Percentiles rank a stretch among this genome's conserved stretches.
These are phyloP conservation scores for Stratiomys singularior DNA, from an alignment of 2,888 invertebrate genomes.

Conservation along the genomic window DNA sequence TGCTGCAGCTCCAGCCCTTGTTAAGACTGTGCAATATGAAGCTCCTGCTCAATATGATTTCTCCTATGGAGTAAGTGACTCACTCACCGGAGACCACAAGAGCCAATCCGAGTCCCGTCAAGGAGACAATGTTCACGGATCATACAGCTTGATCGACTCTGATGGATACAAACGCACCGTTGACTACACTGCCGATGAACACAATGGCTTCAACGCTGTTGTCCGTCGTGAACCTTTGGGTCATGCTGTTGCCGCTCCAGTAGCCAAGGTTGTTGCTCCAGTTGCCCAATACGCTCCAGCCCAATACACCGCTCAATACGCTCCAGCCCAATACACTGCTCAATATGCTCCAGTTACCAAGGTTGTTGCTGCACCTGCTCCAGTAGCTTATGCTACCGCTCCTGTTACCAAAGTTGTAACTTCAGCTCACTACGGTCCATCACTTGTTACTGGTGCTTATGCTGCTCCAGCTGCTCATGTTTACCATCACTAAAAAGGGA, in stretches of 20 bases:
- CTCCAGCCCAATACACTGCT: constrained; percentile 17
- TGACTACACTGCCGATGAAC: constrained; percentile 64
- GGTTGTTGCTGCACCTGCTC: neutral
- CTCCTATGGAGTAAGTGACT: constrained; percentile 66
- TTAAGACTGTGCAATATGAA: constrained; percentile 56
- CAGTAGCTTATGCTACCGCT: neutral
- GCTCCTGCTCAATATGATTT: constrained; percentile 65
- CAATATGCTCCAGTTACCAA: constrained; percentile 38
- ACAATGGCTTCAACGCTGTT: constrained; percentile 45
- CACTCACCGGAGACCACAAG: constrained; percentile 63
- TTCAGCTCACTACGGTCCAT: constrained; percentile 19
- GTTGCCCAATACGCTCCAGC: constrained; percentile 31
- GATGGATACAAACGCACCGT: constrained; percentile 65
- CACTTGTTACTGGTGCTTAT: constrained; percentile 13
- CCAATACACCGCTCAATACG: constrained; percentile 18
- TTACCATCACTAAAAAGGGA: constrained; percentile 15
- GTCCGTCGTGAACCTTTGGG: constrained; percentile 57
- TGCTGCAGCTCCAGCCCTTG: constrained; percentile 37
- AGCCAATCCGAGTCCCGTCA: constrained; percentile 63
- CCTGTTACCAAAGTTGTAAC: neutral
- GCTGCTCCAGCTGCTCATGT: constrained; percentile 26
- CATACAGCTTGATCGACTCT: constrained; percentile 63
- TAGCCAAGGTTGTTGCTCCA: constrained; percentile 29
- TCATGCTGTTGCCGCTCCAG: constrained; percentile 52
- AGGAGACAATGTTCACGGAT: constrained; percentile 64